A percentile compares a stretch with the other conserved stretches of the same genome.
Evolutionary conservation across 2,888 invertebrate species (phyloP).

Genomic region (Acanthosepion pharaonis): DNA sequence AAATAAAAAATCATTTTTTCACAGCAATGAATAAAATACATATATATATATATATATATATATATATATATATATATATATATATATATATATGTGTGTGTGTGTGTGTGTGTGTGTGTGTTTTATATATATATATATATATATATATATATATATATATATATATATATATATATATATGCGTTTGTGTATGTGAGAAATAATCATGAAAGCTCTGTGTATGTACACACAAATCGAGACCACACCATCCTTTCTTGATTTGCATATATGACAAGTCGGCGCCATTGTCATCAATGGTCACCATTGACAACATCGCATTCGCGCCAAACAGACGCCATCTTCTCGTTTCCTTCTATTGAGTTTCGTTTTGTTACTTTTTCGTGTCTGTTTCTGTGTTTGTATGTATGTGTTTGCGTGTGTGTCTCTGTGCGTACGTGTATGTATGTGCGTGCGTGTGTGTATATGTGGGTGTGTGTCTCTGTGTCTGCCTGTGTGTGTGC

Average conservation of each 20-base stretch:
- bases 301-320: neutral
- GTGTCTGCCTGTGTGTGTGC: neutral
- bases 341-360: neutral
- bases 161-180: no score
- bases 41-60: no score
- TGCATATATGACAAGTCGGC: neutral
- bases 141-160: no score
- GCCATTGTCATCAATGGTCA: slow-evolving; percentile 23
- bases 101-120: no score
- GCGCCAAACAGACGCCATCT: neutral
- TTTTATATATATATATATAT: no score
- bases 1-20: no score
- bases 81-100: no score
- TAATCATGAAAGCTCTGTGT: neutral
- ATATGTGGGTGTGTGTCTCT: neutral
- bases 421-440: neutral
- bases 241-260: neutral
- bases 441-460: neutral
- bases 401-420: neutral
- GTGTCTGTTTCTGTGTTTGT: neutral
- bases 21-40: no score
- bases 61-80: no score
- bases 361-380: neutral
- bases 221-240: neutral
- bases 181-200: no score